Conservation (phyloP, 2,888 invertebrate genomes). For the Mechanitis messenoides region DNA sequence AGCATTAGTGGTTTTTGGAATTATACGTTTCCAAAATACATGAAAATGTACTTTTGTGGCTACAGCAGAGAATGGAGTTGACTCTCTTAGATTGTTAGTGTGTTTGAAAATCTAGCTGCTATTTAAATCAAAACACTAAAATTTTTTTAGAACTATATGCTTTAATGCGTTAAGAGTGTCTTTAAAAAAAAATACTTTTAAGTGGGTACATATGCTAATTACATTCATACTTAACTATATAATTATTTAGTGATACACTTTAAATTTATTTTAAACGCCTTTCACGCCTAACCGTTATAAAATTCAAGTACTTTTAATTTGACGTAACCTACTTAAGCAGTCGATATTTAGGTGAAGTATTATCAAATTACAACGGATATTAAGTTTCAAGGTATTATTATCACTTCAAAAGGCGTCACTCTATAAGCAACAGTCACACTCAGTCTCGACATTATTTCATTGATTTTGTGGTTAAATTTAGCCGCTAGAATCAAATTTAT, state of each 20-base stretch:
- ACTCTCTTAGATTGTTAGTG: too few relatives aligned
- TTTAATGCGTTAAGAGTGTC: too few relatives aligned
- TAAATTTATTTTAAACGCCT: constrained; percentile 11
- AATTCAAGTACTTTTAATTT: constrained; percentile 18
- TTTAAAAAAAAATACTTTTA: too few relatives aligned
- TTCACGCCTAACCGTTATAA: constrained; percentile 26
- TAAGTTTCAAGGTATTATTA: constrained; percentile 36
- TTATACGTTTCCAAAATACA: not conserved
- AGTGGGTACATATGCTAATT: too few relatives aligned
- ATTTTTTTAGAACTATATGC: too few relatives aligned
- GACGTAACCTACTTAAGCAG: constrained; percentile 30
- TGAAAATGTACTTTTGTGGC: too few relatives aligned
- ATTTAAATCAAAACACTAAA: too few relatives aligned
- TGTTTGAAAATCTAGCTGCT: too few relatives aligned
- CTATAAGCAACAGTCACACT: constrained; percentile 34
- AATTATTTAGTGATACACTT: not conserved
- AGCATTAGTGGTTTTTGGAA: not conserved
- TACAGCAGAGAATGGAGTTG: too few relatives aligned
- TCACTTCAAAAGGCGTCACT: constrained; percentile 37
- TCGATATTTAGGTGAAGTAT: constrained; percentile 26
- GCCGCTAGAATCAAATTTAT: constrained; percentile 29
- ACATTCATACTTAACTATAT: not conserved
- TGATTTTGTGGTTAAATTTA: constrained; percentile 48
- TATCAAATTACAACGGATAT: constrained; percentile 39
- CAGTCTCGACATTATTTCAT: constrained; percentile 42